Conservation (phyloP, 2,113 vertebrate species). For the Bujurquina vittata region DNA sequence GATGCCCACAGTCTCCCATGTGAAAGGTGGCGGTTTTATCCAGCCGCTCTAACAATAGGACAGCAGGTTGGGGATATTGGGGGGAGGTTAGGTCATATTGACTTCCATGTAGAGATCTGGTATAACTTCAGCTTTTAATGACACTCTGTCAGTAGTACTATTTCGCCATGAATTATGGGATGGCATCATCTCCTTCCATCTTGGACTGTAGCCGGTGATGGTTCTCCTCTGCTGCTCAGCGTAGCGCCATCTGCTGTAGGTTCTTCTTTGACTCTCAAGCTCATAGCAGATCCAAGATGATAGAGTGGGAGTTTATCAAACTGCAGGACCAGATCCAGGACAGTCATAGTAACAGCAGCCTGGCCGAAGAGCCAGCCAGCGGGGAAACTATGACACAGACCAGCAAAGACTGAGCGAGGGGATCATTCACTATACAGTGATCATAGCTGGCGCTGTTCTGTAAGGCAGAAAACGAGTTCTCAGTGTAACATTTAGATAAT, state of each 20-base stretch:
- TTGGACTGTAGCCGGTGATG: background rate
- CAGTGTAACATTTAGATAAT: background rate
- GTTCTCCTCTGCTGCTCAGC: background rate
- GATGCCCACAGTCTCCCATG: too few species aligned
- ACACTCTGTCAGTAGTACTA: background rate
- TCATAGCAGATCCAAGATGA: background rate
- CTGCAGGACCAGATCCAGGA: background rate
- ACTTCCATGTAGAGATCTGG: rapidly evolving
- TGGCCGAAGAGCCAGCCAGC: background rate
- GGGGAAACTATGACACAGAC: background rate
- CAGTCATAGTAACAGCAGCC: background rate
- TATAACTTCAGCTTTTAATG: background rate
- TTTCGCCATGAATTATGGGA: too few species aligned
- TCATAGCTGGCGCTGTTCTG: background rate
- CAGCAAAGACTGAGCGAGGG: background rate
- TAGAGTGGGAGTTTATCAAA: background rate
- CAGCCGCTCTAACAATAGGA: too few species aligned
- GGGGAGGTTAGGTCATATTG: too few species aligned
- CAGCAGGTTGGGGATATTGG: too few species aligned
- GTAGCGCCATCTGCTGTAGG: background rate
- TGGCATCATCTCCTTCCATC: background rate
- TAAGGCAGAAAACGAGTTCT: background rate
- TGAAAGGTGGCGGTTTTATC: too few species aligned
- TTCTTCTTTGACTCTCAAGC: background rate
- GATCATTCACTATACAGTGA: rapidly evolving